Percentiles rank a stretch among this genome's conserved stretches.
Conservation (phyloP, 2,113 vertebrate species). For the Eublepharis macularius region DNA sequence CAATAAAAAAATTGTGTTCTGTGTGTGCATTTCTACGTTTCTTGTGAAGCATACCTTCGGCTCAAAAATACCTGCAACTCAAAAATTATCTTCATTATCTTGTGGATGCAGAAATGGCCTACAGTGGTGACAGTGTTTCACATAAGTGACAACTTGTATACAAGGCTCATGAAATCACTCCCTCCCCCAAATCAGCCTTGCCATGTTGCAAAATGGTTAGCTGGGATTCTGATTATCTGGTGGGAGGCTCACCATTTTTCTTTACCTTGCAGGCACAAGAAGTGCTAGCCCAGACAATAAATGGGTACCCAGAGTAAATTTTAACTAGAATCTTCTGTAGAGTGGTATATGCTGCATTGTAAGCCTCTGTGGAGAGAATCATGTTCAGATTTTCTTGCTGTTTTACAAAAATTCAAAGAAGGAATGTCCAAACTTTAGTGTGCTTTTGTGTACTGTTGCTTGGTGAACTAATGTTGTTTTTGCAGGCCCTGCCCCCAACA, state of each 20-base stretch:
- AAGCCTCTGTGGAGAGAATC: neutral
- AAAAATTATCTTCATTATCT: neutral
- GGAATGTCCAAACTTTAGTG: too few species aligned
- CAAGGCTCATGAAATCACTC: too few species aligned
- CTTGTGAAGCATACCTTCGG: neutral
- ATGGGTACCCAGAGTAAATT: neutral
- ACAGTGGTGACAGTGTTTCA: neutral
- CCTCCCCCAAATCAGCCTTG: too few species aligned
- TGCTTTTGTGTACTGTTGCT: too few species aligned
- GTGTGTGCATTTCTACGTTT: neutral
- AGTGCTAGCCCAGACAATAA: neutral
- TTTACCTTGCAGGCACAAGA: neutral
- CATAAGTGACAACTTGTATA: neutral
- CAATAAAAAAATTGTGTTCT: neutral
- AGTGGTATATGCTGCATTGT: neutral
- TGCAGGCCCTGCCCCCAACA: too few species aligned
- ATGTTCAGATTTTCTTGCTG: neutral
- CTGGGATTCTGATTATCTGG: neutral
- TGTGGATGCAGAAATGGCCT: neutral
- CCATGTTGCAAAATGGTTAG: neutral
- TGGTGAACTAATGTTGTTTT: too few species aligned
- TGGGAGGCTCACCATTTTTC: neutral
- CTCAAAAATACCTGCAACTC: neutral
- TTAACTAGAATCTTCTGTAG: neutral
- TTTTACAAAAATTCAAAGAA: too few species aligned